Base-by-base conservation (phyloP, 1,140 invertebrate genomes). In the Octopus sinensis region DNA sequence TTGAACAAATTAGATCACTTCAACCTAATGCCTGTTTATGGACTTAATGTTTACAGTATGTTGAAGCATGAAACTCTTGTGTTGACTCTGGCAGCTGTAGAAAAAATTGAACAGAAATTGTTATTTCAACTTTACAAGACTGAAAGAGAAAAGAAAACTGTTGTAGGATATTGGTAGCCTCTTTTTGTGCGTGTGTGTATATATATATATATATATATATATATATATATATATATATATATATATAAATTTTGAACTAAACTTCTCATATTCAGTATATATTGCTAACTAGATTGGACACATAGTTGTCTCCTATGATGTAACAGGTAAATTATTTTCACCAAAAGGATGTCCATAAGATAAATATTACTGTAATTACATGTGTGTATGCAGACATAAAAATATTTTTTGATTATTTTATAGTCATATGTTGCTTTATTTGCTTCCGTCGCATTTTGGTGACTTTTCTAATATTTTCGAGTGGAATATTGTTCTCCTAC, bases 51-150 rank as follows among this genome's bases (percentile, higher is more conserved):
- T 93, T 89, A 91, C 87, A 93, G 93, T 79, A 98, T 99, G 96
- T 89, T 99, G 56, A 99, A 99, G 92, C 96, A 99, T 91, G 94
- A 97, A 82, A 99, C 97, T 0, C 89, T 99, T 17, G 94, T 99
- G 3, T 88, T 99, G 0, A 99, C 98, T 4, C 90, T 95, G 84
- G 92, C 92, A 76, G 97, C 97, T 10, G 93, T 96, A 0, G 94
- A 97, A 87, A 92, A 93, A 85, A 94, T 99, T 84, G 96, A 99
- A 92, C 93, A 96, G 80, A 95, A 94, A 91, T 87, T 99, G 53
- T 88, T 99, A n/a, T 93, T 92, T 84, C 93, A 95, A 82, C 89
- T 97, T 6, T 92, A 97, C 90, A 92, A 93, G 83, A 91, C 92
- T 62, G 93, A 95, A 6, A 75, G 30, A 12, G 53, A 83, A 77